A percentile compares a stretch with the other conserved stretches of the same genome.
Evolutionary conservation across 2,797 vertebrate species (phyloP).

Genomic region (Sternarchorhynchus goeldii): DNA sequence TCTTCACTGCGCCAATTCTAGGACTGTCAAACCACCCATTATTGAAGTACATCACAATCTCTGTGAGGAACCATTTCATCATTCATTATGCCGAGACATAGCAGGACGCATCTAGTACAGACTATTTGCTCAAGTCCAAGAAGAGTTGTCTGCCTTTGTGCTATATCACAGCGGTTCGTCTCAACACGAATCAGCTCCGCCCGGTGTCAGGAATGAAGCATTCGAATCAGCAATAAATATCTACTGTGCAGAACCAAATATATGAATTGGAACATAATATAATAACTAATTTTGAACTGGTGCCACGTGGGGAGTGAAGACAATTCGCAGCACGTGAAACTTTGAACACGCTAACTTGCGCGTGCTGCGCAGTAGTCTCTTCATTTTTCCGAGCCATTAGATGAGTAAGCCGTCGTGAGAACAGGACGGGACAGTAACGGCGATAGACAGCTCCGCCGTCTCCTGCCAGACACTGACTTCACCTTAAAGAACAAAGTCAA

Average conservation of each 20-base stretch:
- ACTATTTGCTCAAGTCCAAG: too few relatives aligned
- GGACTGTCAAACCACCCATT: conserved; percentile 12
- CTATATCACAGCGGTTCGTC: not conserved
- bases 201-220: not conserved
- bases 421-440: conserved; percentile 34
- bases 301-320: conserved; percentile 10
- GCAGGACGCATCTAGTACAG: too few relatives aligned
- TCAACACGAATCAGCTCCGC: not conserved
- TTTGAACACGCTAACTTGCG: conserved; percentile 33
- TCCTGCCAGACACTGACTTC: conserved; percentile 47
- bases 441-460: conserved; percentile 15
- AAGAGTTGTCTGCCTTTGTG: not conserved
- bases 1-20: not conserved
- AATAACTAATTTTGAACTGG: conserved; percentile 24
- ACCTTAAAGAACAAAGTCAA: conserved; percentile 28
- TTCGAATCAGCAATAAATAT: not conserved
- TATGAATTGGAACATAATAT: conserved; percentile 34
- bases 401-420: conserved; percentile 51
- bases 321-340: conserved; percentile 22
- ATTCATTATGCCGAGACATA: too few relatives aligned
- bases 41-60: conserved; percentile 32
- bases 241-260: conserved; percentile 14
- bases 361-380: conserved; percentile 8
- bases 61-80: not conserved
- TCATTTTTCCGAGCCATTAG: conserved; percentile 18